Conservation (phyloP, 2,888 invertebrate species). For the Mythimna loreyi region DNA sequence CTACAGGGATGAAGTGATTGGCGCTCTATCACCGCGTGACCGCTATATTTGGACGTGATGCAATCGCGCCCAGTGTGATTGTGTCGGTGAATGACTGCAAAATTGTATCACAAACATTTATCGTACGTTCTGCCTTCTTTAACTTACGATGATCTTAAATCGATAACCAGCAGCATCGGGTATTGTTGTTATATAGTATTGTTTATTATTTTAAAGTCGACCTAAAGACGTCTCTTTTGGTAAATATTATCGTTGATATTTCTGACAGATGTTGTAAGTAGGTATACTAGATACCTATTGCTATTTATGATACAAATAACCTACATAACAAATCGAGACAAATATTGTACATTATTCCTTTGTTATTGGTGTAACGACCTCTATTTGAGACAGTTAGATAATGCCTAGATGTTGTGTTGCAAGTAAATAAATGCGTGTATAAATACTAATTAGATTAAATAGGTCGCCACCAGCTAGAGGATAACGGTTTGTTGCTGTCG, state of each 20-base stretch:
- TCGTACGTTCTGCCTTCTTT: conserved; percentile 27
- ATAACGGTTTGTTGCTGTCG: conserved; percentile 61
- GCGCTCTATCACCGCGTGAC: conserved; percentile 63
- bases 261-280: conserved; percentile 22
- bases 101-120: conserved; percentile 70
- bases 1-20: conserved; percentile 61
- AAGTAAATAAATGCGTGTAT: conserved; percentile 32
- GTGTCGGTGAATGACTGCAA: conserved; percentile 76
- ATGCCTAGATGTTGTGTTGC: conserved; percentile 18
- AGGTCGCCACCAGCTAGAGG: conserved; percentile 48
- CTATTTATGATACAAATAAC: conserved; percentile 6
- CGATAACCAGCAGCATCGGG: conserved; percentile 8
- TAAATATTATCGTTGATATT: conserved; percentile 8
- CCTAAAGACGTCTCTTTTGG: conserved; percentile 7
- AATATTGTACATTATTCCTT: conserved; percentile 25
- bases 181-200: not conserved
- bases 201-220: conserved; percentile 11
- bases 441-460: conserved; percentile 53
- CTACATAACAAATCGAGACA: conserved; percentile 15
- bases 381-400: conserved; percentile 20
- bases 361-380: conserved; percentile 22
- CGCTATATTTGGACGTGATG: conserved; percentile 80
- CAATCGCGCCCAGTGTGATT: conserved; percentile 69
- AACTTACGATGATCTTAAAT: conserved; percentile 17
- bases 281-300: not conserved